Evolutionary conservation across 2,797 vertebrate species (phyloP).

Genomic region (Liasis olivaceus): DNA sequence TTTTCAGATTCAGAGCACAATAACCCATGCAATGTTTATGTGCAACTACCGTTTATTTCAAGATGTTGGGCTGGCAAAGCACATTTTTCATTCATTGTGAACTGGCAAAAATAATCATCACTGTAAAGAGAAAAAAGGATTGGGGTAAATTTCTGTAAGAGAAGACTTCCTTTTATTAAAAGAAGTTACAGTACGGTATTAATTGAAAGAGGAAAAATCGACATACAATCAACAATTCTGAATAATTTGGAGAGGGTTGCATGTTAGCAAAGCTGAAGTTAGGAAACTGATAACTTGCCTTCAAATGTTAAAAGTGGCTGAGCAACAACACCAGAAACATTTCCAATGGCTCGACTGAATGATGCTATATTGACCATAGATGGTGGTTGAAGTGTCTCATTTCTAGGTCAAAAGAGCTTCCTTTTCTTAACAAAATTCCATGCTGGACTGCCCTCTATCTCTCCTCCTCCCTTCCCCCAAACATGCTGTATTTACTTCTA

Average conservation of each 20-base stretch:
- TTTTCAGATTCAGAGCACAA: neutral
- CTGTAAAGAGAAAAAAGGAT: neutral
- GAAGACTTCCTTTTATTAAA: neutral
- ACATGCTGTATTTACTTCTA: neutral
- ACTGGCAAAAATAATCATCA: neutral
- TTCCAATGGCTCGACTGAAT: neutral
- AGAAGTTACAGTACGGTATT: neutral
- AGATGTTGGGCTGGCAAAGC: neutral
- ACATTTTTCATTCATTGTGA: neutral
- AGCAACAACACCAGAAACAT: neutral
- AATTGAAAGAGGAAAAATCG: neutral
- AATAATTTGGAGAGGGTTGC: neutral
- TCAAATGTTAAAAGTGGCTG: neutral
- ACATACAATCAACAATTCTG: neutral
- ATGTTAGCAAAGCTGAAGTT: neutral
- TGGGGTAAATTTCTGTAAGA: neutral
- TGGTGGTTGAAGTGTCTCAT: neutral
- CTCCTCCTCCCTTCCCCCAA: conserved; percentile 4
- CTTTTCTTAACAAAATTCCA: neutral
- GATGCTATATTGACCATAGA: neutral
- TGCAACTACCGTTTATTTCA: neutral
- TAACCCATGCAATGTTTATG: neutral
- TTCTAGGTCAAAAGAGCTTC: neutral
- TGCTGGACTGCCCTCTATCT: neutral
- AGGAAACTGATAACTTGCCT: neutral